phyloP scores from a whole-genome alignment of 2,797 vertebrate species.

The Darevskia mixta region DNA sequence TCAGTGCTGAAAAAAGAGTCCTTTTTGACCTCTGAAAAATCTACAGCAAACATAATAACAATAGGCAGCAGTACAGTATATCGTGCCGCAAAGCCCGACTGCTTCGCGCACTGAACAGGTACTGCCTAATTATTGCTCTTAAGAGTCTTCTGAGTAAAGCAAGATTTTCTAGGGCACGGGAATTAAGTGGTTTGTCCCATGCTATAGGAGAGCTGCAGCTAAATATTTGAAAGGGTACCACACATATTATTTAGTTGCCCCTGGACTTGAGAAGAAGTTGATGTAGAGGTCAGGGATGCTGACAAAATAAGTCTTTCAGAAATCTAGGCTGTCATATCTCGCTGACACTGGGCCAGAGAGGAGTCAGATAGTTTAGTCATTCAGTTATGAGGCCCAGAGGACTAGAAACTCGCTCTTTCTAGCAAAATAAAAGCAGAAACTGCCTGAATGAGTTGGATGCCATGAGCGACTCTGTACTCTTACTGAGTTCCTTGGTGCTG shows the following conservation, averaged over 20 bases:
- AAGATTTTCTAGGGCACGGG: not conserved
- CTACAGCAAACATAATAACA: not conserved
- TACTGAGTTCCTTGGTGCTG: no score
- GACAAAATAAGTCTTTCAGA: not conserved
- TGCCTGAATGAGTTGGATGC: not conserved
- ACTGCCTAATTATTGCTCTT: slow-evolving; percentile 28
- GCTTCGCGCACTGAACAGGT: not conserved
- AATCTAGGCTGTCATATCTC: not conserved
- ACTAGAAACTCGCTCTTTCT: not conserved
- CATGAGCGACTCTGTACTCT: no score
- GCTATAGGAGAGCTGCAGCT: not conserved
- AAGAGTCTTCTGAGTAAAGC: slow-evolving; percentile 3
- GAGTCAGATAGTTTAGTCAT: not conserved
- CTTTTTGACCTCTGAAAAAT: not conserved
- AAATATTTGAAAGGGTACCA: not conserved
- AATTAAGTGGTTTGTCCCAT: slow-evolving; percentile 16
- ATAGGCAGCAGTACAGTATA: slow-evolving; percentile 10
- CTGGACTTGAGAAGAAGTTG: not conserved
- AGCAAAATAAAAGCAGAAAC: not conserved
- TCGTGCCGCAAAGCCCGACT: not conserved
- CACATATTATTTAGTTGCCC: not conserved
- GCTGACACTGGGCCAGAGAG: not conserved
- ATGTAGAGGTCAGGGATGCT: not conserved
- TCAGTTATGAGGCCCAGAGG: not conserved
- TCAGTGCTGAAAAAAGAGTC: not conserved